Conservation (phyloP, 2,888 invertebrate species). For the Trichopoda pennipes region DNA sequence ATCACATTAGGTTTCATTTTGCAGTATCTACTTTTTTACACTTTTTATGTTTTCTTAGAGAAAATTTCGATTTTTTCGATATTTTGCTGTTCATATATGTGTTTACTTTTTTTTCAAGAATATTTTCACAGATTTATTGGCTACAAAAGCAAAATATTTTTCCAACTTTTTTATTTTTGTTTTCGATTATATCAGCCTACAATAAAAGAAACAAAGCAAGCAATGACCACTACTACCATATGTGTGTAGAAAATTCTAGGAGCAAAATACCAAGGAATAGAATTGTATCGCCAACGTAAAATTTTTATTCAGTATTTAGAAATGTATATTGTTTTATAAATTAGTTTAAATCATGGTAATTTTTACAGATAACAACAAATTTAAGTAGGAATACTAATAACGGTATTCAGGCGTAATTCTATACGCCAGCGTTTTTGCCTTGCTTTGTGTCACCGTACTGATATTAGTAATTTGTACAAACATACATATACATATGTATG, state of each 20-base stretch:
- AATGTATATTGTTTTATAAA: constrained; percentile 18
- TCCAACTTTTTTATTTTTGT: constrained; percentile 13
- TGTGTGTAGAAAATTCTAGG: constrained; percentile 58
- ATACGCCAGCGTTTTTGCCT: constrained; percentile 19
- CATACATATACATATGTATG: background rate
- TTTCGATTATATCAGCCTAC: constrained; percentile 24
- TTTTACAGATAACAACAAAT: constrained; percentile 14
- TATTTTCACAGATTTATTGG: constrained; percentile 31
- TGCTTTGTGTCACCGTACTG: constrained; percentile 9
- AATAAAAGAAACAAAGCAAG: constrained; percentile 17
- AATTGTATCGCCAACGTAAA: constrained; percentile 37
- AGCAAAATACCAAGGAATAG: constrained; percentile 29
- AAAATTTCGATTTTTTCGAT: constrained; percentile 5
- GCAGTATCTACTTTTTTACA: constrained; percentile 20
- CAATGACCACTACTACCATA: constrained; percentile 14
- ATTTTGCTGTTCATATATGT: constrained; percentile 8
- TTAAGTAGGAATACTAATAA: background rate
- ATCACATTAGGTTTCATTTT: constrained; percentile 79
- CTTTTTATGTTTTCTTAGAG: background rate
- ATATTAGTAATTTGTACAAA: constrained; percentile 15
- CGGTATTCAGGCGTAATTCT: constrained; percentile 19
- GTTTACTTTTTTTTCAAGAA: constrained; percentile 33
- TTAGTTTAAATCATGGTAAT: constrained; percentile 33
- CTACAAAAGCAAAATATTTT: constrained; percentile 26
- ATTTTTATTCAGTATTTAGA: constrained; percentile 17